Evolutionary conservation across 2,113 vertebrate genomes (phyloP), one percentile per base, ranked within the genome.

Genomic region (Mastomys natalensis): DNA sequence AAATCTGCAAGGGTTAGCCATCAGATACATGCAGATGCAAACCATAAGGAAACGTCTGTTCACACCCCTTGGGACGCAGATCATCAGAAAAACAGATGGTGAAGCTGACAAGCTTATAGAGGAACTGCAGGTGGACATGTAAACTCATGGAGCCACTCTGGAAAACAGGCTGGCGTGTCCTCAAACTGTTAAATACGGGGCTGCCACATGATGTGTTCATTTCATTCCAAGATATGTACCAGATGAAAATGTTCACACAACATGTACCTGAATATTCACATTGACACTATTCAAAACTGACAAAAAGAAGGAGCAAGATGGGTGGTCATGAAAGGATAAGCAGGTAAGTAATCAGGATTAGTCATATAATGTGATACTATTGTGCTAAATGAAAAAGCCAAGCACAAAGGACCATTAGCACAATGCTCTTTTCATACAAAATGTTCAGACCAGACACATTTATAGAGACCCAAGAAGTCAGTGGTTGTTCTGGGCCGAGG

Each of bases 21-120:
- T 87, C 55, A 76, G 88, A 17, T 21, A 97, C 94, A 93, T 92
- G 74, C 17, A 81, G 94, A 90, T 93, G 43, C 78, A 90, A 95
- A 72, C 78, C n/a, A 58, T 5, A 53, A 53, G 89, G 72, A 94
- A 91, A 68, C 92, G 53, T 8, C 4, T 26, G 26, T 78, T 90
- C 5, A 37, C 24, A 94, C 17, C 2, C 1, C 78, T 37, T 15
- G 74, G 37, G 13, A 85, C 51, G 16, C 51, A 53, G 43, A 60
- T 29, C 86, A 88, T 66, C 37, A 77, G 29, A 87, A 91, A 68
- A 55, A 78, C 24, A 48, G n/a, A 78, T 37, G 73, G n/a, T 29
- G 66, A 70, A 37, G 21, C n/a, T 72, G 48, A 7, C 5, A 7
- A 93, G 58, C 45, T 62, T 64, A 31, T 60, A 31, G 66, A 90